Base-by-base conservation (phyloP, 2,888 invertebrate genomes). In the Dolichomitus sp. region DNA sequence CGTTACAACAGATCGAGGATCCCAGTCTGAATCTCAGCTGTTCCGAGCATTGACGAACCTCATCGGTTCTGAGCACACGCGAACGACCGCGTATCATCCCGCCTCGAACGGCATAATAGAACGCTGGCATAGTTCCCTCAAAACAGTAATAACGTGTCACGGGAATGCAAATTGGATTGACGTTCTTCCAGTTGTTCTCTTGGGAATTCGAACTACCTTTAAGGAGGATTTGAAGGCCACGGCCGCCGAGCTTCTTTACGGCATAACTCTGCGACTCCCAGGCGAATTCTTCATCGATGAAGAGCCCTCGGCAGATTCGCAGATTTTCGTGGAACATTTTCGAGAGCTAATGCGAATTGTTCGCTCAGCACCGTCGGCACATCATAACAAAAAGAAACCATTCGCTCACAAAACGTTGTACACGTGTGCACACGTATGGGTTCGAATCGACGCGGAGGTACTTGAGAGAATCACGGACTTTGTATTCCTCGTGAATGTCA, bases 81-180 rank as follows among this genome's bases (percentile, higher is more conserved):
- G 87, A 45, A 91, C 90, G 4, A 91, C 92, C 0, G 84, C 91
- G 14, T 92, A 93, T 81, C 92, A 93, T 79, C 90, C 93, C 30
- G 87, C 89, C 57, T 84, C 91, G 0, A 94, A 94, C 70, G 93
- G 93, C 0, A 87, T 93, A 69, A 88, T 94, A 4, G 93, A 94
- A 83, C 84, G 93, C 4, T 90, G 92, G 75, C 94, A 94, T 82
- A 85, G 94, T 2, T 88, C 90, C 7, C 83, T 94, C 70, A 94
- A 93, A 86, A 87, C 93, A 0, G 91, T 94, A 0, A 81, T 93
- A 19, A 89, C 74, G 74, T 88, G 89, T 73, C 87, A 89, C 40
- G 75, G 80, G 2, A 77, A 59, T 5, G 70, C 63, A 0, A 57
- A 89, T 23, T 74, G 78, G 59, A 14, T 63, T 12, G 75, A 79